Base-by-base conservation (phyloP, 1,140 invertebrate genomes). In the Steinernema khuongi region DNA sequence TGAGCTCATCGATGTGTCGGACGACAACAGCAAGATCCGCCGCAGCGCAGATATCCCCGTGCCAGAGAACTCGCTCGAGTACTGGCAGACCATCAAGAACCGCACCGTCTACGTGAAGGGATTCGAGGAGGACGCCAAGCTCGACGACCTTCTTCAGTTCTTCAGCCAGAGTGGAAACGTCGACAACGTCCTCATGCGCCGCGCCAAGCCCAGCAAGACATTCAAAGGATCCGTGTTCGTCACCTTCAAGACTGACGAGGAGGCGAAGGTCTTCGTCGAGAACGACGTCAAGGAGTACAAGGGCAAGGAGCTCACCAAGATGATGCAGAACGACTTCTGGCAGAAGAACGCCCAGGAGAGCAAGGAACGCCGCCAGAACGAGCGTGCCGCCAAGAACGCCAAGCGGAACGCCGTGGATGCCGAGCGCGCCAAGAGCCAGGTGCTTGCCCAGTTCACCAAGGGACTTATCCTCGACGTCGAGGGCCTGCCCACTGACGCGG, bases 191-290 rank as follows among this genome's bases (percentile, higher is more conserved):
- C 32, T 85, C 1, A 82, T 85, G 83, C 76, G 83, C 1, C 74
- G 79, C 19, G 67, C 74, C 2, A 76, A 81, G 36, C 70, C 68
- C 19, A 76, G 74, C 28, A 67, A 77, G 41, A 72, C 76, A 14
- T 94, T 94, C 81, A 93, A 97, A 87, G 94, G 67, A 69, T 96
- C 94, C 4, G 89, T 94, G 68, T 94, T 94, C 87, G 89, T 91
- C 26, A 91, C 91, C 1, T 96, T 94, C 81, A 89, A 90, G 79
- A 91, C 89, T 31, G 87, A 90, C 68, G 92, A 93, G 69, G 88
- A 89, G 79, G 90, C 90, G 18, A 89, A 91, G 77, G 86, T 87
- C 50, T 88, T 87, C 31, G 79, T 93, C 0, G 91, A 92, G 84
- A 93, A 90, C 86, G 88, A 90, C 28, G 91, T 85, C 1, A 90